Percentiles rank a stretch among this genome's conserved stretches.
Evolutionary conservation across 1,140 invertebrate genomes (phyloP).

Genomic region (Ridgeia piscesae): DNA sequence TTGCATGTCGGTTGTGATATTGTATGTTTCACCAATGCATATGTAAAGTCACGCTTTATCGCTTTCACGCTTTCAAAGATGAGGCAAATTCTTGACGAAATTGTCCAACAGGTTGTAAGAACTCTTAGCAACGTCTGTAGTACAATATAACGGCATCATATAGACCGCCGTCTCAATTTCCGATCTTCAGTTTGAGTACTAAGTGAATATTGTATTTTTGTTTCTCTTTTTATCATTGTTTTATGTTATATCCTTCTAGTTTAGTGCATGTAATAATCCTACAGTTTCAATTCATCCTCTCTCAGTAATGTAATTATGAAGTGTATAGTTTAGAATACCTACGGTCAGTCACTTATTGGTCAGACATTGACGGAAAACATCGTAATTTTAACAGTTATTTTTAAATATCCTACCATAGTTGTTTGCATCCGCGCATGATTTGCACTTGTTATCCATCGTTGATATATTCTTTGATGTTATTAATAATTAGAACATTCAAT

Average conservation of each 20-base stretch:
- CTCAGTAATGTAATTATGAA: background rate
- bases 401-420: background rate
- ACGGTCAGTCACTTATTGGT: background rate
- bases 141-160: background rate
- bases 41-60: background rate
- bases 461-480: background rate
- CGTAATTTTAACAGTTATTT: background rate
- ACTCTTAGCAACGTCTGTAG: background rate
- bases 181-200: background rate
- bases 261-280: background rate
- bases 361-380: background rate
- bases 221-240: background rate
- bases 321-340: background rate
- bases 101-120: background rate
- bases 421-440: background rate
- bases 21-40: background rate
- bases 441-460: background rate
- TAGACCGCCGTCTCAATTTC: background rate
- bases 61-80: background rate
- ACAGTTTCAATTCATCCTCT: background rate
- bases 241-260: background rate
- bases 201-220: background rate
- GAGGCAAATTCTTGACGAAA: background rate
- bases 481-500: background rate
- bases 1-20: background rate